These are phyloP conservation scores for Chlorocebus sabaeus DNA, from an alignment of 2,113 vertebrate species.

Conservation along the genomic window DNA sequence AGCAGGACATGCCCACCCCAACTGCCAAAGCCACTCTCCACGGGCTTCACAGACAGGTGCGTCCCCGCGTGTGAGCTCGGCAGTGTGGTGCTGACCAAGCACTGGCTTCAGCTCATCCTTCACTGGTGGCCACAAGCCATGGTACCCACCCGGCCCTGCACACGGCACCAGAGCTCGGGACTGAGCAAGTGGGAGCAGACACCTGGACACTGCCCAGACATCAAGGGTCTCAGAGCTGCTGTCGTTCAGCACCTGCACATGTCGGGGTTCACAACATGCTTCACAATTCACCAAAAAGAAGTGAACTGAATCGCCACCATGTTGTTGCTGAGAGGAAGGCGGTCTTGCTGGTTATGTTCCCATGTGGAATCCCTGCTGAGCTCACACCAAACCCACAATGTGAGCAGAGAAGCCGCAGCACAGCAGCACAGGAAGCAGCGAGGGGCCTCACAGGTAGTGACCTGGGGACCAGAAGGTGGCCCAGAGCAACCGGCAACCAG, in stretches of 20 bases:
- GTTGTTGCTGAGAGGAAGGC: neutral
- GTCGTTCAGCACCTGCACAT: neutral
- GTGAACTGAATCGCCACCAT: no score
- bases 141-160: neutral
- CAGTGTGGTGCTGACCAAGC: neutral
- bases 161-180: accelerated
- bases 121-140: accelerated
- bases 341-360: neutral
- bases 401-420: neutral
- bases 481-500: neutral
- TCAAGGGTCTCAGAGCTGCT: neutral
- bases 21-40: neutral
- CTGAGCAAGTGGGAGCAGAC: neutral
- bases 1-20: neutral
- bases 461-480: neutral
- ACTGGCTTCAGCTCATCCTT: neutral
- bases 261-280: neutral
- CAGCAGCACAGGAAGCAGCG: neutral
- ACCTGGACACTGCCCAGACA: neutral
- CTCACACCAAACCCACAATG: neutral
- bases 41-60: accelerated
- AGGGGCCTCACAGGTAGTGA: neutral
- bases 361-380: neutral
- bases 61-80: neutral
- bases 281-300: neutral